Conservation (phyloP, 2,113 vertebrate species). For the Siniperca chuatsi region DNA sequence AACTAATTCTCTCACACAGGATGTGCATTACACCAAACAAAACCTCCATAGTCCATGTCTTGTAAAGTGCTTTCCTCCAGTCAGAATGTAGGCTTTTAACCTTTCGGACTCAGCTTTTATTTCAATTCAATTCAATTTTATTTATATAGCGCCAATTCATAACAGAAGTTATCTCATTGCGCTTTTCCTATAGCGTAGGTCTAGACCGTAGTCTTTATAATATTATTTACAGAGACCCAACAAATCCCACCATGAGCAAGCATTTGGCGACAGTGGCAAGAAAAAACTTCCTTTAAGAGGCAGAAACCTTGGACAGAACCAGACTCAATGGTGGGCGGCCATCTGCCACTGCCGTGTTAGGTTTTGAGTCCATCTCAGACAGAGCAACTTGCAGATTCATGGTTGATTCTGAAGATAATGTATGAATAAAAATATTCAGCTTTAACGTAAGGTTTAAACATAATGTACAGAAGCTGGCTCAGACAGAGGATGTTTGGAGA, state of each 20-base stretch:
- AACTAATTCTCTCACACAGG: not conserved
- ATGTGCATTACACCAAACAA: not conserved
- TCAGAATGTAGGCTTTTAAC: not conserved
- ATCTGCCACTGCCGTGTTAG: no score
- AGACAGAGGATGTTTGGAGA: not conserved
- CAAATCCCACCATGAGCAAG: no score
- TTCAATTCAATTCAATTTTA: no score
- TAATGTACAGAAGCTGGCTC: not conserved
- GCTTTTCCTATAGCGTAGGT: no score
- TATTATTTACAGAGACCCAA: no score
- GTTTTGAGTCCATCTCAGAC: not conserved
- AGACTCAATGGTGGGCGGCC: no score
- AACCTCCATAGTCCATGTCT: not conserved
- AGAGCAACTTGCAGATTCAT: not conserved
- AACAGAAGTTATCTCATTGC: no score
- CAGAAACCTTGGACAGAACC: no score
- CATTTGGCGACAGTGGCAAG: no score
- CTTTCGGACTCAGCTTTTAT: not conserved
- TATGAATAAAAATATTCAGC: not conserved
- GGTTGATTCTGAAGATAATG: not conserved
- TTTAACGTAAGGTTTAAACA: not conserved
- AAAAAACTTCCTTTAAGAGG: no score
- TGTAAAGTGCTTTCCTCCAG: not conserved
- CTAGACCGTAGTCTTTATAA: no score
- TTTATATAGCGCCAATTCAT: no score